Evolutionary conservation across 2,888 invertebrate species (phyloP).

Genomic region (Hydrotaea diabolus): DNA sequence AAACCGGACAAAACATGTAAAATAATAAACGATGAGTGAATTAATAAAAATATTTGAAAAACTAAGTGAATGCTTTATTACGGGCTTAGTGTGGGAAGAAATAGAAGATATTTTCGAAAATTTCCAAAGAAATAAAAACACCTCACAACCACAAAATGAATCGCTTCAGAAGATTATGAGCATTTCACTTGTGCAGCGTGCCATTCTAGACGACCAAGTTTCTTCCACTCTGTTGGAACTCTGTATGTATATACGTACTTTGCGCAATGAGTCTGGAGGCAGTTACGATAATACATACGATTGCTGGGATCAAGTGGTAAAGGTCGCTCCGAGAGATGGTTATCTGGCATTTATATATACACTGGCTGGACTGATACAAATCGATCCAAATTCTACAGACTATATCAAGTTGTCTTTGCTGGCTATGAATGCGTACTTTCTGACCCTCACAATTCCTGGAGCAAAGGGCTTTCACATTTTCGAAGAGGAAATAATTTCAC

Average conservation of each 20-base stretch:
- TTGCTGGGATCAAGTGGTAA: conserved; percentile 77
- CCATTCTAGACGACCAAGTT: conserved; percentile 68
- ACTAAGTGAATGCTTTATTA: conserved; percentile 73
- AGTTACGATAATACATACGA: conserved; percentile 76
- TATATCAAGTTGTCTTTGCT: conserved; percentile 75
- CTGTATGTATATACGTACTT: conserved; percentile 73
- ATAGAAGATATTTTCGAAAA: conserved; percentile 72
- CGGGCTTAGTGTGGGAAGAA: conserved; percentile 73
- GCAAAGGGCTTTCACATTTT: conserved; percentile 79
- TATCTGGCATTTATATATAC: conserved; percentile 77
- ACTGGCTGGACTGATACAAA: conserved; percentile 72
- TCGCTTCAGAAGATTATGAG: conserved; percentile 43
- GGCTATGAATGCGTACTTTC: conserved; percentile 75
- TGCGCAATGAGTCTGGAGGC: conserved; percentile 72
- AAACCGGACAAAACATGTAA: too few species aligned
- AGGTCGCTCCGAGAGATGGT: conserved; percentile 72
- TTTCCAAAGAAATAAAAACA: conserved; percentile 47
- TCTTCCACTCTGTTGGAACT: conserved; percentile 75
- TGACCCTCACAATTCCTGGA: conserved; percentile 79
- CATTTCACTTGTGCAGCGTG: conserved; percentile 71
- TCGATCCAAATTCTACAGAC: conserved; percentile 70
- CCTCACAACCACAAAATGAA: neutral
- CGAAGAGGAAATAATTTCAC: conserved; percentile 78
- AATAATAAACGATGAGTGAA: conserved; percentile 73
- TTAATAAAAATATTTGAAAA: conserved; percentile 74